Conservation (phyloP, 2,797 vertebrate species). For the Prunella strophiata region DNA sequence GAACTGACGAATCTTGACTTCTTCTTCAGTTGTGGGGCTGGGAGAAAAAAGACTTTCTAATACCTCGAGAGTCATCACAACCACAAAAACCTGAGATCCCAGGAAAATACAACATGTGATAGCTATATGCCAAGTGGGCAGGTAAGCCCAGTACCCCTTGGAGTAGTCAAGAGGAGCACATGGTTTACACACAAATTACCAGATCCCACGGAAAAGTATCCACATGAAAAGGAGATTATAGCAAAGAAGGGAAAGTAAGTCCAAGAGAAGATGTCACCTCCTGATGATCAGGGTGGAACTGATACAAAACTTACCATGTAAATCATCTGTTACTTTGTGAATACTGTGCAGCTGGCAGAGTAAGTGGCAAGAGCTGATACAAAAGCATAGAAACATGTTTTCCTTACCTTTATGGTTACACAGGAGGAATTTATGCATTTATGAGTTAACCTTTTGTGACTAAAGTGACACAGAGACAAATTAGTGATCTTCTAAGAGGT, state of each 20-base stretch:
- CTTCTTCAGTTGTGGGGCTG: no score
- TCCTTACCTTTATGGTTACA: background rate
- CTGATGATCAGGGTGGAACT: fast-evolving
- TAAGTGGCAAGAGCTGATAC: background rate
- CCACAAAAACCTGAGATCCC: no score
- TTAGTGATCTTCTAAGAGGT: background rate
- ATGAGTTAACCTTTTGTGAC: background rate
- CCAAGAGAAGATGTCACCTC: background rate
- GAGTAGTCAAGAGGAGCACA: background rate
- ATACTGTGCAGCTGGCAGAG: background rate
- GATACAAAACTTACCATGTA: background rate
- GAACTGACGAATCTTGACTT: no score
- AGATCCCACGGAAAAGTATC: background rate
- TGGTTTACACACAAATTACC: background rate
- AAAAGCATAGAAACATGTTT: background rate
- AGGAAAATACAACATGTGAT: background rate
- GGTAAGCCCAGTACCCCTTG: background rate
- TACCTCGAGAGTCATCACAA: no score
- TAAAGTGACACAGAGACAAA: background rate
- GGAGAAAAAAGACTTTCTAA: no score
- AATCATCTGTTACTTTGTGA: background rate
- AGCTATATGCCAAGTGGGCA: background rate
- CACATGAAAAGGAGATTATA: background rate
- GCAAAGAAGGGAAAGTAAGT: background rate
- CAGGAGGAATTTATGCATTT: background rate